Percentiles rank a stretch among this genome's conserved stretches.
Conservation (phyloP, 1,140 invertebrate species). For the Bradynema listronoti region DNA sequence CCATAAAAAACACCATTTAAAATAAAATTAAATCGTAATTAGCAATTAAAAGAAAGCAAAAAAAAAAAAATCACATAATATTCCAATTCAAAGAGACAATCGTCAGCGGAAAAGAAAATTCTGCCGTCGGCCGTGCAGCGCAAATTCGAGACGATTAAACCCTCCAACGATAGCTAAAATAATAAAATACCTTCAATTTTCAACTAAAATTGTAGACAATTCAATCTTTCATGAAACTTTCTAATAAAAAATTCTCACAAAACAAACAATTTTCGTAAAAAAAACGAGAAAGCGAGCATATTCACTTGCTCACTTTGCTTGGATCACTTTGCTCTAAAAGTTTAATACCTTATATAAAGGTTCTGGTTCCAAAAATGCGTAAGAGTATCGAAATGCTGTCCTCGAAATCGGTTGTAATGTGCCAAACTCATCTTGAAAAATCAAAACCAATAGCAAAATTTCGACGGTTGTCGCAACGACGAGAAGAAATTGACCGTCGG, state of each 20-base stretch:
- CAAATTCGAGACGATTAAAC: constrained; percentile 75
- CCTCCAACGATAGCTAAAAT: constrained; percentile 73
- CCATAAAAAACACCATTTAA: too few relatives aligned
- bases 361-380: constrained; percentile 86
- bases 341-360: too few relatives aligned
- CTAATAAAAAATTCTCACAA: too few relatives aligned
- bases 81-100: constrained; percentile 84
- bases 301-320: too few relatives aligned
- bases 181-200: constrained; percentile 12
- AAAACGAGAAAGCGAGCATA: neutral
- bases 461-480: constrained; percentile 84
- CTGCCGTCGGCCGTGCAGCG: constrained; percentile 74
- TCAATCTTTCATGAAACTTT: constrained; percentile 4
- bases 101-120: constrained; percentile 90
- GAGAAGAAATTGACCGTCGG: constrained; percentile 82
- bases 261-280: neutral
- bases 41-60: neutral
- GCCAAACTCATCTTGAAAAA: constrained; percentile 61
- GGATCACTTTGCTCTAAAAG: too few relatives aligned
- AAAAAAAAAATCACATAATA: constrained; percentile 69
- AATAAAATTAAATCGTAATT: constrained; percentile 6
- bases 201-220: too few relatives aligned
- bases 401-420: constrained; percentile 13
- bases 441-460: constrained; percentile 79
- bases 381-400: constrained; percentile 61